Conservation (phyloP, 1,140 invertebrate genomes). For the Ruditapes philippinarum region DNA sequence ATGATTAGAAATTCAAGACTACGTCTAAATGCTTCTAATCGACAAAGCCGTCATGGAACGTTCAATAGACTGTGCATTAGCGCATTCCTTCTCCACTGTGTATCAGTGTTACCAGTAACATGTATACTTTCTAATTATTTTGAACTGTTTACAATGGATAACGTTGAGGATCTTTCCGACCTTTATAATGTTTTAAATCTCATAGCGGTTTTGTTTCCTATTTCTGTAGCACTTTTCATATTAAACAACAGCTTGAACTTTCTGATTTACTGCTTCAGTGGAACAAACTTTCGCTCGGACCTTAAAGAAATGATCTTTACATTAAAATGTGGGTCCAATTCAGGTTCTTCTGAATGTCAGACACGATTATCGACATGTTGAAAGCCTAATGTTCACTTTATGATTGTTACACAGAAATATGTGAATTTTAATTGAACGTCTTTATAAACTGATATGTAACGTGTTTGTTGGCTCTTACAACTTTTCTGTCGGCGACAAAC, state of each 20-base stretch:
- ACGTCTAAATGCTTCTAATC: neutral
- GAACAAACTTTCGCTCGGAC: neutral
- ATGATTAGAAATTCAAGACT: neutral
- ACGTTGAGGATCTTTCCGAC: neutral
- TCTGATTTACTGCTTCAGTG: neutral
- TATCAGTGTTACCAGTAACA: neutral
- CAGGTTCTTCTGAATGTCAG: too few relatives aligned
- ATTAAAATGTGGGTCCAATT: too few relatives aligned
- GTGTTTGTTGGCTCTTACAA: too few relatives aligned
- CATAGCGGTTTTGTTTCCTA: neutral
- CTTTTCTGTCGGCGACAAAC: too few relatives aligned
- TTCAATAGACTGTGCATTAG: neutral
- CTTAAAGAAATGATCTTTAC: neutral
- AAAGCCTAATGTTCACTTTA: too few relatives aligned
- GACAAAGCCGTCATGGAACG: neutral
- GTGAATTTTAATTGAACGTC: too few relatives aligned
- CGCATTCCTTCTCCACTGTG: neutral
- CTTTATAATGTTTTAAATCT: neutral
- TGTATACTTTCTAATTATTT: neutral
- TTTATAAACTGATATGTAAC: too few relatives aligned
- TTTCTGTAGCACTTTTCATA: neutral
- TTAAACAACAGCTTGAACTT: neutral
- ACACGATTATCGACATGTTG: neutral
- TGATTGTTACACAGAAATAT: too few relatives aligned
- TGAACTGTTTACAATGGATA: neutral